Percentiles rank a stretch among this genome's conserved stretches.
Evolutionary conservation across 1,140 invertebrate species (phyloP).

Genomic region (Drosophila biarmipes): DNA sequence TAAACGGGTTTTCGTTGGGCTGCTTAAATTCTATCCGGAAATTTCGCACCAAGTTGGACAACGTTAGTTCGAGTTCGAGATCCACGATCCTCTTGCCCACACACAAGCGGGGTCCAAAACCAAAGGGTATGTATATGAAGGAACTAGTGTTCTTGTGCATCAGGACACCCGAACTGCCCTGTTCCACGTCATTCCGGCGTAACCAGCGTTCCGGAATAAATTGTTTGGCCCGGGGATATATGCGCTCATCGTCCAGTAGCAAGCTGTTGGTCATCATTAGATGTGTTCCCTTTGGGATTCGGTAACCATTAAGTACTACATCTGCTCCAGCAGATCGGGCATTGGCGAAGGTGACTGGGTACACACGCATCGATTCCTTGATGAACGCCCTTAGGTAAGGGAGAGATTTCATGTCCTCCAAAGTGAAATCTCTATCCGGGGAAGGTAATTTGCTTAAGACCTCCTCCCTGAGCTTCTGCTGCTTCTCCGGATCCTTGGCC

Average conservation of each 20-base stretch:
- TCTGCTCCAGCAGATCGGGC: slow-evolving; percentile 90
- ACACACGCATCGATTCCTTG: slow-evolving; percentile 89
- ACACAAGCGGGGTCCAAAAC: slow-evolving; percentile 87
- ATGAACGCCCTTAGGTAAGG: slow-evolving; percentile 86
- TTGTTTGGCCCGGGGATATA: slow-evolving; percentile 85
- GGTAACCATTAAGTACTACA: slow-evolving; percentile 90
- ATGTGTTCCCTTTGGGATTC: slow-evolving; percentile 90
- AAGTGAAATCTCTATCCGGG: slow-evolving; percentile 71
- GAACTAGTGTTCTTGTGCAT: slow-evolving; percentile 85
- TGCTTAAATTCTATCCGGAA: slow-evolving; percentile 86
- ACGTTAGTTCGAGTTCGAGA: slow-evolving; percentile 88
- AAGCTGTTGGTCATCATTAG: slow-evolving; percentile 71
- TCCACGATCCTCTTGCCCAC: slow-evolving; percentile 89
- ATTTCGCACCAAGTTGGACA: slow-evolving; percentile 87
- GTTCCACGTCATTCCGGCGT: slow-evolving; percentile 23
- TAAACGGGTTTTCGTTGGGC: slow-evolving; percentile 56
- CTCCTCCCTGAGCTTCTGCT: slow-evolving; percentile 85
- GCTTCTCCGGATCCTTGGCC: slow-evolving; percentile 85
- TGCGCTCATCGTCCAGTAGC: slow-evolving; percentile 84
- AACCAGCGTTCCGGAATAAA: slow-evolving; percentile 87
- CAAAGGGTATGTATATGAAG: slow-evolving; percentile 87
- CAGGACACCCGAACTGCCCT: slow-evolving; percentile 25
- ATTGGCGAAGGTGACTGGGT: slow-evolving; percentile 94
- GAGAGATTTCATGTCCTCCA: slow-evolving; percentile 70
- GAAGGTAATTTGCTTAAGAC: slow-evolving; percentile 70